Conservation (phyloP, 2,113 vertebrate genomes). For the Vimba vimba region DNA sequence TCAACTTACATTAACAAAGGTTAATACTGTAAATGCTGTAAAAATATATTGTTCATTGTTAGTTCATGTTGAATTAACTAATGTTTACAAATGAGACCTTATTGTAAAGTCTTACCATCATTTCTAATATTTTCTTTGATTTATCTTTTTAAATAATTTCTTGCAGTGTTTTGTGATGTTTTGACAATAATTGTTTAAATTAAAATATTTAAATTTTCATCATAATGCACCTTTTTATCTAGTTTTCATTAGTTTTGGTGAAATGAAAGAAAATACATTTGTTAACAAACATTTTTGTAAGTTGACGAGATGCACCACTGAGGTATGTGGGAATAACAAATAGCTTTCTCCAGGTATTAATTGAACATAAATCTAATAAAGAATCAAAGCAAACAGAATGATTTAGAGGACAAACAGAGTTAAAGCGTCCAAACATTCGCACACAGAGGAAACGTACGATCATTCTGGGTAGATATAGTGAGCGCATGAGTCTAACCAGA, state of each 20-base stretch:
- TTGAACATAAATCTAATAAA: constrained; percentile 4
- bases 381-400: neutral
- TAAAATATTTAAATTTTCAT: neutral
- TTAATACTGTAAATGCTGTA: no score
- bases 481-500: neutral
- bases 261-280: neutral
- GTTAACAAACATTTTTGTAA: neutral
- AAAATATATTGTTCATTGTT: no score
- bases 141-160: neutral
- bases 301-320: neutral
- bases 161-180: neutral
- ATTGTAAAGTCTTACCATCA: no score
- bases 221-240: neutral
- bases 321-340: neutral
- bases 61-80: no score
- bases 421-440: neutral
- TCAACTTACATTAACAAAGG: no score
- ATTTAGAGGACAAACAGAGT: neutral
- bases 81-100: no score
- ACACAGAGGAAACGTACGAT: neutral
- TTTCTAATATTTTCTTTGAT: neutral
- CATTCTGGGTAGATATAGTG: constrained; percentile 7
- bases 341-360: neutral
- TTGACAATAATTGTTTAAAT: no score
- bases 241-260: neutral